These are phyloP conservation scores for Pituophis catenifer DNA, from an alignment of 2,113 vertebrate genomes.

Conservation along the genomic window DNA sequence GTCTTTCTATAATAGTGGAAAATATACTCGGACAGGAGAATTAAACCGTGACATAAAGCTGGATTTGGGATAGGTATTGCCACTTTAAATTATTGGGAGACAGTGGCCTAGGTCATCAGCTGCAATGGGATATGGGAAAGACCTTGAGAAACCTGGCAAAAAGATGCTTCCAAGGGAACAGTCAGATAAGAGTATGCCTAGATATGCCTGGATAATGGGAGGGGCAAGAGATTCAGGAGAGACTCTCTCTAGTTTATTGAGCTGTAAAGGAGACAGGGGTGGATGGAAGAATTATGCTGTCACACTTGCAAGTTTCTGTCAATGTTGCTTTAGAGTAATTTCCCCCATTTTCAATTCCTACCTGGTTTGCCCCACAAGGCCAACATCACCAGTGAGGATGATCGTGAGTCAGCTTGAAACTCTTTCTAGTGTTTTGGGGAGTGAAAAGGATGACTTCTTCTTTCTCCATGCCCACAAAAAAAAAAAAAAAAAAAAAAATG, in stretches of 20 bases:
- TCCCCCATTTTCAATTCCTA: not conserved
- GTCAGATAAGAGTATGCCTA: not conserved
- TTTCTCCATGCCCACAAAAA: not conserved
- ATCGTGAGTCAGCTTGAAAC: not conserved
- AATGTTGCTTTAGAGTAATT: not conserved
- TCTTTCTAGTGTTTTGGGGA: not conserved
- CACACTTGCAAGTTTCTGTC: not conserved
- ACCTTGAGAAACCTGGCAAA: not conserved
- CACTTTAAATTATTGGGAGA: not conserved
- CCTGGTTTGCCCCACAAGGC: not conserved
- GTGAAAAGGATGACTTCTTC: not conserved
- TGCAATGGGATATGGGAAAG: not conserved
- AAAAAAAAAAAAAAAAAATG: not conserved
- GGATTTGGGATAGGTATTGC: not conserved
- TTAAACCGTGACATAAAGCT: not conserved
- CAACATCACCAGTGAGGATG: not conserved
- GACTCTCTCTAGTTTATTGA: not conserved
- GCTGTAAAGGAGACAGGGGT: not conserved
- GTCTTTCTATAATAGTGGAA: not conserved
- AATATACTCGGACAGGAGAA: not conserved
- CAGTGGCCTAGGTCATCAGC: not conserved
- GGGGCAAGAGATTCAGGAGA: not conserved
- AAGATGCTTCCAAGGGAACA: not conserved
- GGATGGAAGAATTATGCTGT: not conserved
- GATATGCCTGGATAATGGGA: not conserved